Evolutionary conservation across 2,888 invertebrate genomes (phyloP).

Genomic region (Morpho deidamia): DNA sequence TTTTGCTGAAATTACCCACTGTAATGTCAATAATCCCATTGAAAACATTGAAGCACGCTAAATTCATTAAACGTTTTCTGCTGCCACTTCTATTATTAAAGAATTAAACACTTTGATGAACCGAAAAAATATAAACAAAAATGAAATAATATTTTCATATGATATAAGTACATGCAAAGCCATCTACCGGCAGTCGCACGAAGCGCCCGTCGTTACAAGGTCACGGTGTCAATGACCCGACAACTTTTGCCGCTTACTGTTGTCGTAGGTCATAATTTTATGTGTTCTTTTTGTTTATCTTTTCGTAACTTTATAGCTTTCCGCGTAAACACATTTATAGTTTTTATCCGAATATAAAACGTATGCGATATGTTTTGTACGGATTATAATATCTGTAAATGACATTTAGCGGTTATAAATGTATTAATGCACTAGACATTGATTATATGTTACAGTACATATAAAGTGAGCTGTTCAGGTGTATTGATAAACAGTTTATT

Average conservation of each 20-base stretch:
- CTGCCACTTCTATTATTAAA: no score
- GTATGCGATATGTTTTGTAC: not conserved
- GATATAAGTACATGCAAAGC: slow-evolving; percentile 34
- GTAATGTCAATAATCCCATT: no score
- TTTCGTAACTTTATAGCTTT: slow-evolving; percentile 72
- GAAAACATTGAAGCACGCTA: no score
- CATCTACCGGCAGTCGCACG: slow-evolving; percentile 51
- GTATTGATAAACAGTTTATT: slow-evolving; percentile 14
- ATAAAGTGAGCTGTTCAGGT: not conserved
- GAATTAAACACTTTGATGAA: no score
- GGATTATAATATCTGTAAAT: slow-evolving; percentile 4
- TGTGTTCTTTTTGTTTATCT: slow-evolving; percentile 79
- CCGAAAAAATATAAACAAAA: not conserved
- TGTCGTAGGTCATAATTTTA: slow-evolving; percentile 79
- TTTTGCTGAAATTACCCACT: no score
- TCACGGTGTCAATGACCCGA: slow-evolving; percentile 74
- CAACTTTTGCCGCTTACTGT: slow-evolving; percentile 77
- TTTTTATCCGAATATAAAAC: slow-evolving; percentile 9
- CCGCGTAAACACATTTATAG: slow-evolving; percentile 53
- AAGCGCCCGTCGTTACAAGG: slow-evolving; percentile 52
- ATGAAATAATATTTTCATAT: not conserved
- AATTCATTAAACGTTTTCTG: no score
- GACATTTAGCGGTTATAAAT: slow-evolving; percentile 3
- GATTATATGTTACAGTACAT: not conserved
- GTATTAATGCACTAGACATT: not conserved